Evolutionary conservation across 2,113 vertebrate genomes (phyloP).

Genomic region (Pelmatolapia mariae): DNA sequence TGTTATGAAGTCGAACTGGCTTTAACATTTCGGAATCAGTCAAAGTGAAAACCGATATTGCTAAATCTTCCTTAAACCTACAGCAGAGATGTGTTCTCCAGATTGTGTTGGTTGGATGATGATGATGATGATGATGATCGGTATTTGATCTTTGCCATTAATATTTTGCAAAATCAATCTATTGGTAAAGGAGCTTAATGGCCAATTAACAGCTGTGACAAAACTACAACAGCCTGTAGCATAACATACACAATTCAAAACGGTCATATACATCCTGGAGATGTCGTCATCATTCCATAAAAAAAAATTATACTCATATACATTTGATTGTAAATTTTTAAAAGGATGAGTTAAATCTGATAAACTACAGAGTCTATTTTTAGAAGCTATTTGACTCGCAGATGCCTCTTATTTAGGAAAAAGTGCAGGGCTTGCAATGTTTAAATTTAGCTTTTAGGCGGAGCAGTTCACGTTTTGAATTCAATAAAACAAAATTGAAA

Average conservation of each 20-base stretch:
- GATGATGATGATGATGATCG: background rate
- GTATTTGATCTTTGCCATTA: background rate
- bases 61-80: background rate
- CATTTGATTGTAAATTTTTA: constrained; percentile 9
- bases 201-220: background rate
- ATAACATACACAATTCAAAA: background rate
- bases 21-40: background rate
- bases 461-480: background rate
- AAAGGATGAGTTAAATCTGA: background rate
- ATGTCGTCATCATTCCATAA: background rate
- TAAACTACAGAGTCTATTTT: background rate
- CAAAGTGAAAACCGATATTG: background rate
- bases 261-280: background rate
- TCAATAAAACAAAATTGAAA: background rate
- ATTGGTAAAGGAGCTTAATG: background rate
- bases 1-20: background rate
- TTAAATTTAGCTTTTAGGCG: background rate
- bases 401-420: background rate
- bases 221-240: background rate
- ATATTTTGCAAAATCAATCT: background rate
- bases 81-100: background rate
- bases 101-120: background rate
- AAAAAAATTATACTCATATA: background rate
- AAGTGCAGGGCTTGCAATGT: constrained; percentile 2
- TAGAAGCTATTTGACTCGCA: background rate